Conservation (phyloP, 1,140 invertebrate species). For the Drosophila sp. region DNA sequence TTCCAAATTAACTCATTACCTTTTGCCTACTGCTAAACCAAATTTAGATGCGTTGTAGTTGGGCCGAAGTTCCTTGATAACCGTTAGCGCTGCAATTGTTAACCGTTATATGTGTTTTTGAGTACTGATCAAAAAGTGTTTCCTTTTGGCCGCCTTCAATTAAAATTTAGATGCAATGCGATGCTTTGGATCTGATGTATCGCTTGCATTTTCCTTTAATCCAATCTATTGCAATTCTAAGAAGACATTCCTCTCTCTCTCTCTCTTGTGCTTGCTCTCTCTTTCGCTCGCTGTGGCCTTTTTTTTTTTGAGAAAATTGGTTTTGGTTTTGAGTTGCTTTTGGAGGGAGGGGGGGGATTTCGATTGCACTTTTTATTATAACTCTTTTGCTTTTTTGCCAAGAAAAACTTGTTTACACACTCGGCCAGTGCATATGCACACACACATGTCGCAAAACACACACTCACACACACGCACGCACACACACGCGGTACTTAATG, state of each 20-base stretch:
- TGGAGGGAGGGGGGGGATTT: not conserved
- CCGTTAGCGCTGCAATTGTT: not conserved
- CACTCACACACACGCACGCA: slow-evolving; percentile 45
- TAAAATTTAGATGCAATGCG: not conserved
- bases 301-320: not conserved
- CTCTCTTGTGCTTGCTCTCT: not conserved
- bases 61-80: not conserved
- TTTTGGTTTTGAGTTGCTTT: slow-evolving; percentile 6
- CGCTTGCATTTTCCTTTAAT: not conserved
- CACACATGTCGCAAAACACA: slow-evolving; percentile 21
- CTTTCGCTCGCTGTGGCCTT: not conserved
- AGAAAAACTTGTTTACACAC: slow-evolving; percentile 61
- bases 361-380: slow-evolving; percentile 24
- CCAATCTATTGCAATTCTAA: not conserved
- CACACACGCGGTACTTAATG: slow-evolving; percentile 10
- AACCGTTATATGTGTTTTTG: not conserved
- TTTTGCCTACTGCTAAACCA: not conserved
- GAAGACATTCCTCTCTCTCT: not conserved
- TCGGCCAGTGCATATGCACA: slow-evolving; percentile 46
- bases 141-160: not conserved
- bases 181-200: not conserved
- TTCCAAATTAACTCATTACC: not conserved
- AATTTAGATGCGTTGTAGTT: not conserved
- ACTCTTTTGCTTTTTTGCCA: slow-evolving; percentile 45
- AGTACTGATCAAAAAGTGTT: not conserved